Conservation (phyloP, 2,888 invertebrate species). For the Lasioglossum calceatum region DNA sequence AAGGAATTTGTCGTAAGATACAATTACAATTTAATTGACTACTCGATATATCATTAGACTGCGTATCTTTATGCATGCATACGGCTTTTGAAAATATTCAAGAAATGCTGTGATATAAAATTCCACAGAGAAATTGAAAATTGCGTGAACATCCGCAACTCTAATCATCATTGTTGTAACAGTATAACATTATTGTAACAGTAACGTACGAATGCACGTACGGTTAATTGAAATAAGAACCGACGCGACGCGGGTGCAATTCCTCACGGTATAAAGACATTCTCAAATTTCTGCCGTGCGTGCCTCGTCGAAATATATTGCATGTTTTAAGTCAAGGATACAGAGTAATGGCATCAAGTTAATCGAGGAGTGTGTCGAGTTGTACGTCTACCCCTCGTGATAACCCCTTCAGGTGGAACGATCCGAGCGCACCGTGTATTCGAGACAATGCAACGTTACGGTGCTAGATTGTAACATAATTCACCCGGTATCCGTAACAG, state of each 20-base stretch:
- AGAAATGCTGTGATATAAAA: too few species aligned
- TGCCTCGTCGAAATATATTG: neutral
- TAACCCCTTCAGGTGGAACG: neutral
- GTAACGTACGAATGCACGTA: neutral
- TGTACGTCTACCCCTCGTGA: neutral
- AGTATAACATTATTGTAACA: too few species aligned
- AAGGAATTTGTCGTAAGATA: too few species aligned
- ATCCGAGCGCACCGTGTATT: slow-evolving; percentile 1
- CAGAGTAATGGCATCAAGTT: slow-evolving; percentile 7
- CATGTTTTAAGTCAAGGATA: neutral
- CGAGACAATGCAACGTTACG: slow-evolving; percentile 14
- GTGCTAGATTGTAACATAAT: slow-evolving; percentile 3
- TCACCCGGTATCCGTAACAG: slow-evolving; percentile 18
- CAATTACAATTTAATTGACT: too few species aligned
- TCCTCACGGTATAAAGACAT: neutral
- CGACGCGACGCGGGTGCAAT: neutral
- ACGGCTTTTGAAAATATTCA: too few species aligned
- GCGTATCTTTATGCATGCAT: too few species aligned
- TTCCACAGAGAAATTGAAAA: too few species aligned
- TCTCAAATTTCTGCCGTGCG: neutral
- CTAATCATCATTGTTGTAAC: too few species aligned
- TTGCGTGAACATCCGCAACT: too few species aligned
- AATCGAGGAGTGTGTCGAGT: slow-evolving; percentile 12
- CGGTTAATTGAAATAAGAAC: neutral
- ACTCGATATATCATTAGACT: too few species aligned